phyloP scores from a whole-genome alignment of 30 jellyfish, hydroid and myxozoan species.

The Cassiopea xamachana region DNA sequence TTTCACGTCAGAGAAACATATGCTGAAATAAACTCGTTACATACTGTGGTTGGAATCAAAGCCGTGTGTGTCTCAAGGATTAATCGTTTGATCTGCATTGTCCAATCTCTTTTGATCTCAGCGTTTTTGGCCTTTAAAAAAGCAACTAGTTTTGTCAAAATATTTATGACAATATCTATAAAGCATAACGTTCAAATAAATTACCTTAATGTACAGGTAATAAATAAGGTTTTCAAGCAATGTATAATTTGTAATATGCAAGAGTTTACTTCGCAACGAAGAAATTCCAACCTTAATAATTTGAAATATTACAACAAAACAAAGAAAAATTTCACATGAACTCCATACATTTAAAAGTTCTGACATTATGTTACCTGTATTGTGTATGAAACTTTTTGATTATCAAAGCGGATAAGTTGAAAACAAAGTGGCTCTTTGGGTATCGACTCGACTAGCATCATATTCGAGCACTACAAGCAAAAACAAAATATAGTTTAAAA shows the following conservation, averaged over 20 bases:
- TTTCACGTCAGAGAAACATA: too few species aligned
- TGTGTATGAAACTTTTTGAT: constrained; percentile 83
- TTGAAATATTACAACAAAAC: too few species aligned
- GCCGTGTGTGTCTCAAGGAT: constrained; percentile 94
- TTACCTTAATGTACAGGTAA: too few species aligned
- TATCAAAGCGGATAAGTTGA: constrained; percentile 90
- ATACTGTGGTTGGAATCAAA: constrained; percentile 89
- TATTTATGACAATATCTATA: too few species aligned
- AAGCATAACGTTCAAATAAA: too few species aligned
- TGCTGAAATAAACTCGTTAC: not conserved
- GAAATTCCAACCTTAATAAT: too few species aligned
- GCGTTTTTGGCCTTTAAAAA: constrained; percentile 77
- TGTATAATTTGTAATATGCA: too few species aligned
- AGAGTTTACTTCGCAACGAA: too few species aligned
- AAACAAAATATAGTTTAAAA: not conserved
- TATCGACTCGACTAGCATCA: constrained; percentile 93
- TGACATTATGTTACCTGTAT: constrained; percentile 70
- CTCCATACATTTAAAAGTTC: not conserved
- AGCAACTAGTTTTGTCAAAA: too few species aligned
- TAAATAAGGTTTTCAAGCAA: too few species aligned
- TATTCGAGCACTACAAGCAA: constrained; percentile 86
- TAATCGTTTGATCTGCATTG: constrained; percentile 87
- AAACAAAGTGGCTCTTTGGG: constrained; percentile 92
- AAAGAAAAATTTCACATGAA: too few species aligned
- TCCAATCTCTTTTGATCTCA: constrained; percentile 89